Conservation (phyloP, 2,797 vertebrate genomes). For the Streptopelia turtur region DNA sequence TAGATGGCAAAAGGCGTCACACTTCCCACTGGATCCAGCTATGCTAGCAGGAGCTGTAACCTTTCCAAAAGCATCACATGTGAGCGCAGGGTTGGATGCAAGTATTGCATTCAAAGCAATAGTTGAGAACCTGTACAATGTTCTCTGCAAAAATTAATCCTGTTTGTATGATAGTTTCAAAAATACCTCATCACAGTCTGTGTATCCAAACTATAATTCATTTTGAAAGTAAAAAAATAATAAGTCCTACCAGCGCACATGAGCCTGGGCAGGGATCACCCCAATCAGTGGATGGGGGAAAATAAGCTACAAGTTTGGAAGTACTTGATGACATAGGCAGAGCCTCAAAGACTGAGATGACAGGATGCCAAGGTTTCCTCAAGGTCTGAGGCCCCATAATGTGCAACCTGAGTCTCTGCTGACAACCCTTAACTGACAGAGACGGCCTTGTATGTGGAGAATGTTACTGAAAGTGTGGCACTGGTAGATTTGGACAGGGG, state of each 20-base stretch:
- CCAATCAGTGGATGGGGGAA: neutral
- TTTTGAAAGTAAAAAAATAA: neutral
- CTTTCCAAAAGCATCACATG: neutral
- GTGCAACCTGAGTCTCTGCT: neutral
- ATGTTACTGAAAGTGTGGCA: neutral
- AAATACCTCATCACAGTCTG: neutral
- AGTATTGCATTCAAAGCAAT: neutral
- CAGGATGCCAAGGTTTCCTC: neutral
- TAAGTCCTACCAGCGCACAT: neutral
- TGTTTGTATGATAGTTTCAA: neutral
- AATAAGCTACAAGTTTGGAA: neutral
- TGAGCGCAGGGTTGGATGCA: neutral
- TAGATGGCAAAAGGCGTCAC: neutral
- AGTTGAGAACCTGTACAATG: neutral
- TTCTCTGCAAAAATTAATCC: neutral
- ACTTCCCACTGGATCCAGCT: neutral
- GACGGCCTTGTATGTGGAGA: neutral
- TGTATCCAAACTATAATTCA: neutral
- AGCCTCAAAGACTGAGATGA: neutral
- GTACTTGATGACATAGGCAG: neutral
- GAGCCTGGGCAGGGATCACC: neutral
- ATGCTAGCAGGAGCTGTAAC: accelerated
- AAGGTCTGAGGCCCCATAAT: neutral
- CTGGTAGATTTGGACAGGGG: neutral
- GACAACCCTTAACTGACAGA: neutral